phyloP scores from a whole-genome alignment of 1,140 invertebrate genomes.

The Telenomus remus region DNA sequence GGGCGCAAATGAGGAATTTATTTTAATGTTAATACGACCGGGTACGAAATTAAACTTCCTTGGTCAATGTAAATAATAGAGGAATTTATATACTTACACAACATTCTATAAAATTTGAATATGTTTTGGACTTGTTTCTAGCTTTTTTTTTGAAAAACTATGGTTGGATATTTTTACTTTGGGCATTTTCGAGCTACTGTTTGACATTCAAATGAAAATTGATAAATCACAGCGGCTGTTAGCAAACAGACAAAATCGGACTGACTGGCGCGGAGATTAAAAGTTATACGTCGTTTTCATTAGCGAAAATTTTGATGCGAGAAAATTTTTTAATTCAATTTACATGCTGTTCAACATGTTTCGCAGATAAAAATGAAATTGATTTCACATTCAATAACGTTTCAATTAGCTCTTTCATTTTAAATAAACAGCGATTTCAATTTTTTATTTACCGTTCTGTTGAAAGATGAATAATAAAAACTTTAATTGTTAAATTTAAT shows the following conservation, averaged over 20 bases:
- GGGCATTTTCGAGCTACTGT: slow-evolving; percentile 1
- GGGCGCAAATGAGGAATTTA: slow-evolving; percentile 18
- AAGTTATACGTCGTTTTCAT: background rate
- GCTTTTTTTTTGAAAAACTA: no score
- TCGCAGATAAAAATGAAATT: no score
- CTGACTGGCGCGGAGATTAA: slow-evolving; percentile 22
- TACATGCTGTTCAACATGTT: no score
- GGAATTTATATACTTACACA: background rate
- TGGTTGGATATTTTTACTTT: slow-evolving; percentile 10
- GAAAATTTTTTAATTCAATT: background rate
- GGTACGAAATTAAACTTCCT: background rate
- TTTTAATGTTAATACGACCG: slow-evolving; percentile 32
- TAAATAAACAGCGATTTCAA: no score
- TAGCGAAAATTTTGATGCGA: background rate
- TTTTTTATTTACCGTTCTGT: no score
- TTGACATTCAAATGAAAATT: slow-evolving; percentile 34
- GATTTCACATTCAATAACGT: no score
- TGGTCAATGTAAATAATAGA: background rate
- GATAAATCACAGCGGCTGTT: slow-evolving; percentile 19
- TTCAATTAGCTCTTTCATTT: no score
- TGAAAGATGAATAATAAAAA: no score
- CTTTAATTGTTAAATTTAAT: no score
- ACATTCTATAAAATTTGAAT: no score
- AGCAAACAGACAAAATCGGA: slow-evolving; percentile 9
- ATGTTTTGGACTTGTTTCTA: no score